phyloP scores from a whole-genome alignment of 2,888 invertebrate species.

The Salticus scenicus region DNA sequence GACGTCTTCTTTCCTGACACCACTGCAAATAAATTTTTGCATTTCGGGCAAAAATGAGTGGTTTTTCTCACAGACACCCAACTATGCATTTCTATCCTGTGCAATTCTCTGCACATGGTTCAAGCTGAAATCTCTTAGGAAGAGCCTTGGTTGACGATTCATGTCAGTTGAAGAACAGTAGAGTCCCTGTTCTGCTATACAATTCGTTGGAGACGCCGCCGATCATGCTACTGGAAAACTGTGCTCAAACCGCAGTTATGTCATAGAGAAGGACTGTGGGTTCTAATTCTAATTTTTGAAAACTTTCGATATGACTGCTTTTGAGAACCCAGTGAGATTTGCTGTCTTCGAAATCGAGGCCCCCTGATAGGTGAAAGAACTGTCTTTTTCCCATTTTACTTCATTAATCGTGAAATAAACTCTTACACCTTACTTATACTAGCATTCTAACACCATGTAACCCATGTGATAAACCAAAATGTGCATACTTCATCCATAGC shows the following conservation, averaged over 20 bases:
- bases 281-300: neutral
- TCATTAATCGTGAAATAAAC: too few relatives aligned
- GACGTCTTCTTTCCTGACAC: neutral
- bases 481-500: too few relatives aligned
- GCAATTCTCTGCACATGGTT: constrained; percentile 13
- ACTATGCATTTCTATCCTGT: neutral
- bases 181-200: neutral
- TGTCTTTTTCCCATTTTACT: too few relatives aligned
- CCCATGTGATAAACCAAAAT: too few relatives aligned
- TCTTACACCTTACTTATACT: too few relatives aligned
- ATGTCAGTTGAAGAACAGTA: neutral
- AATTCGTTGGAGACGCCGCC: neutral
- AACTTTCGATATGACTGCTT: neutral
- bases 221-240: neutral
- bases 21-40: neutral
- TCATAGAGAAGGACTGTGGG: neutral
- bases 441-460: too few relatives aligned
- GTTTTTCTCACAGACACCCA: neutral
- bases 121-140: neutral
- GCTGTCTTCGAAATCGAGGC: neutral
- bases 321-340: neutral
- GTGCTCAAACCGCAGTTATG: neutral
- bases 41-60: neutral
- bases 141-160: neutral
- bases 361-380: too few relatives aligned